These are phyloP conservation scores for Atrina japonica DNA, from an alignment of 2,888 invertebrate genomes.

Conservation along the genomic window DNA sequence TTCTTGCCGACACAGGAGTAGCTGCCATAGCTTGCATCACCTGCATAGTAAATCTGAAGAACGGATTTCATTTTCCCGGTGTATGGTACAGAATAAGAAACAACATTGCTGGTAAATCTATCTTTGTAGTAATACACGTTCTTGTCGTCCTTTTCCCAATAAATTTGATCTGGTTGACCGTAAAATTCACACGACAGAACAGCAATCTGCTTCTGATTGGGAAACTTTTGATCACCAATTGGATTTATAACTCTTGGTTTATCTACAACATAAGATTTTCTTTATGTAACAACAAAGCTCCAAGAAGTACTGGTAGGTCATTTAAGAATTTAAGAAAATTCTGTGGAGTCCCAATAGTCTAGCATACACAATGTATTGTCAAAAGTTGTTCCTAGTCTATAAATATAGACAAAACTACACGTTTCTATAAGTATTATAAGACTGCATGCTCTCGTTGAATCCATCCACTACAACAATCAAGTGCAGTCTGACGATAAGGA, in stretches of 20 bases:
- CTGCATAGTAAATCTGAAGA: slow-evolving; percentile 40
- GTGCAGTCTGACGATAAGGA: no score
- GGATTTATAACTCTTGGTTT: slow-evolving; percentile 40
- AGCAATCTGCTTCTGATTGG: slow-evolving; percentile 38
- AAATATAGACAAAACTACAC: no score
- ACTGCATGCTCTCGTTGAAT: no score
- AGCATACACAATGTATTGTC: no score
- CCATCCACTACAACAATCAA: no score
- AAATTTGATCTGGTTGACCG: slow-evolving; percentile 45
- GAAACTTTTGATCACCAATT: slow-evolving; percentile 33
- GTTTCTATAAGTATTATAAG: no score
- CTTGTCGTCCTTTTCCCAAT: slow-evolving; percentile 46
- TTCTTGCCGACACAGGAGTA: slow-evolving; percentile 54
- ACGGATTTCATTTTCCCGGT: slow-evolving; percentile 22
- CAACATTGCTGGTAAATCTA: not conserved
- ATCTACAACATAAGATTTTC: slow-evolving; percentile 40
- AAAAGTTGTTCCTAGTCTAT: no score
- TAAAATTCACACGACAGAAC: slow-evolving; percentile 40
- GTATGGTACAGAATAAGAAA: not conserved
- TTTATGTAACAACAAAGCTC: no score
- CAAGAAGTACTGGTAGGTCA: no score
- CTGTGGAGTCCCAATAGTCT: no score
- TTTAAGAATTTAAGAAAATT: not conserved
- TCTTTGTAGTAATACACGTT: slow-evolving; percentile 12
- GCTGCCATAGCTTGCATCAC: slow-evolving; percentile 39